phyloP scores from a whole-genome alignment of 1,140 invertebrate species.

The Sitobion miscanthi region DNA sequence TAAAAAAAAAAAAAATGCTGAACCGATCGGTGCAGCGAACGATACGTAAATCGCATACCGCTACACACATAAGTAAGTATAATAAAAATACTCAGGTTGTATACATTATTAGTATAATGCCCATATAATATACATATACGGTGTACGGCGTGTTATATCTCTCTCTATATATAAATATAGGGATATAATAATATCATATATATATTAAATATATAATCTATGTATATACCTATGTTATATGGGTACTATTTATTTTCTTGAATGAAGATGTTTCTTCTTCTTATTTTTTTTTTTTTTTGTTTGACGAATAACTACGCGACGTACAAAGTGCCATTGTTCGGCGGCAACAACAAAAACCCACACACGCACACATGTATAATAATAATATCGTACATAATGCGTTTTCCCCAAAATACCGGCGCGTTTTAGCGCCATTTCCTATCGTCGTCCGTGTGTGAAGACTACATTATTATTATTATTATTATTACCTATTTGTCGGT shows the following conservation, averaged over 20 bases:
- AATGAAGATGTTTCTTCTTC: neutral
- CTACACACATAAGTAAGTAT: neutral
- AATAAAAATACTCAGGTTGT: neutral
- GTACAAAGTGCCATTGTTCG: neutral
- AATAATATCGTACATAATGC: neutral
- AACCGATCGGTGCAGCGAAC: neutral
- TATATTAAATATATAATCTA: no score
- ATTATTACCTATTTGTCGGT: slow-evolving; percentile 28
- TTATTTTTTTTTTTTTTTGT: neutral
- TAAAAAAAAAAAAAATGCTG: neutral
- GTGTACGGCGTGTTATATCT: neutral
- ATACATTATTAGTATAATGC: neutral
- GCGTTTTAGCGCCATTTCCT: slow-evolving; percentile 40
- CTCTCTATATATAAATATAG: neutral
- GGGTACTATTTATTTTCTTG: neutral
- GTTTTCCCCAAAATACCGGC: slow-evolving; percentile 7
- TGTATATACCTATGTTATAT: no score
- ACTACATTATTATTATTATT: slow-evolving; percentile 30
- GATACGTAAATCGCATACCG: no score
- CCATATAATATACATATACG: neutral
- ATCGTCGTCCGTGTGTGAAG: slow-evolving; percentile 18
- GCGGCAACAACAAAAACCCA: neutral
- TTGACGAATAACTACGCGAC: neutral
- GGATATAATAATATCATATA: neutral
- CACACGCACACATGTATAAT: neutral